These are phyloP conservation scores for Leucosticte australis DNA, from an alignment of 2,113 vertebrate species.

Conservation along the genomic window DNA sequence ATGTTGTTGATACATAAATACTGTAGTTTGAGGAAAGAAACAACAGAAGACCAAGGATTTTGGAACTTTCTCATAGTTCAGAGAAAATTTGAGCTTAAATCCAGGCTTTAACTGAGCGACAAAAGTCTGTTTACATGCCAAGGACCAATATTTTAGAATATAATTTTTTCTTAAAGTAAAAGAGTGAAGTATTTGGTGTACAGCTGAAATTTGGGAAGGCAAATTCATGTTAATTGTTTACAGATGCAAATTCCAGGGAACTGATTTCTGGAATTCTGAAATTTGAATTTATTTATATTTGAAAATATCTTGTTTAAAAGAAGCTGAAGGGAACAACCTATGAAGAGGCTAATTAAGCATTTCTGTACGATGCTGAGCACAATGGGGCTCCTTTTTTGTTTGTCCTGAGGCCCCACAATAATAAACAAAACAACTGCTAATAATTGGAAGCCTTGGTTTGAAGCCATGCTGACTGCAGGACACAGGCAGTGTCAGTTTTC, in stretches of 20 bases:
- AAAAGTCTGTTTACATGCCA: not conserved
- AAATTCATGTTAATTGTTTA: not conserved
- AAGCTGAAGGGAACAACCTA: not conserved
- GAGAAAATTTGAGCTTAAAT: not conserved
- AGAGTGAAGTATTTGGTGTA: not conserved
- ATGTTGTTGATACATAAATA: not conserved
- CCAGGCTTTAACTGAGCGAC: not conserved
- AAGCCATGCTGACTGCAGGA: not conserved
- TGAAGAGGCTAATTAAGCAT: not conserved
- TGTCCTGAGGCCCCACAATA: not conserved
- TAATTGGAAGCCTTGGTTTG: slow-evolving; percentile 4
- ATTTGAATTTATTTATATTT: slow-evolving; percentile 26
- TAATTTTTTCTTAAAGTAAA: not conserved
- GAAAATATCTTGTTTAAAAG: not conserved
- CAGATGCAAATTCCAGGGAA: not conserved
- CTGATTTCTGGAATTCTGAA: not conserved
- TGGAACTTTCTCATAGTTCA: not conserved
- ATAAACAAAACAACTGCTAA: slow-evolving; percentile 32
- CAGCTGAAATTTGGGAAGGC: not conserved
- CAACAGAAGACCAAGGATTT: not conserved
- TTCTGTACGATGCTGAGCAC: not conserved
- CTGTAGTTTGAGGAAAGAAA: not conserved
- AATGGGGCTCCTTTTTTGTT: not conserved
- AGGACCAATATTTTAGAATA: not conserved
- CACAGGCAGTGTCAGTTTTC: slow-evolving; percentile 40